Evolutionary conservation across 1,140 invertebrate species (phyloP).

Genomic region (Papilio machaon): DNA sequence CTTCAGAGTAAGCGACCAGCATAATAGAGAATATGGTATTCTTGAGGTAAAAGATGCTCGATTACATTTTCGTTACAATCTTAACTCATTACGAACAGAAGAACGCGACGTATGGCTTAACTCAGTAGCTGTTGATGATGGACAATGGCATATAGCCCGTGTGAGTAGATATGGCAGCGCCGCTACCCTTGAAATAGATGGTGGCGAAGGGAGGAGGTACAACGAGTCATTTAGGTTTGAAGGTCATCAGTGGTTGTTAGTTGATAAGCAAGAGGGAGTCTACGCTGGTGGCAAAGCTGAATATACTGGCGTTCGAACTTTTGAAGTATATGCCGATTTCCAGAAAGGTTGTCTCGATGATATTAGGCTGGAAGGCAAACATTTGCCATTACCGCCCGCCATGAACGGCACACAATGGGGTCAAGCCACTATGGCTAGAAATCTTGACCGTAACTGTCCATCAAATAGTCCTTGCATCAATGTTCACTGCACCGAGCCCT

Average conservation of each 20-base stretch:
- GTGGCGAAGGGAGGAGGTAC: conserved; percentile 96
- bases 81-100: conserved; percentile 94
- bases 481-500: conserved; percentile 95
- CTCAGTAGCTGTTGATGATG: conserved; percentile 95
- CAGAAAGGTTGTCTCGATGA: conserved; percentile 89
- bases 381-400: conserved; percentile 94
- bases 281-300: conserved; percentile 97
- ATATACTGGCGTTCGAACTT: conserved; percentile 95
- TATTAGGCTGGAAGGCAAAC: conserved; percentile 93
- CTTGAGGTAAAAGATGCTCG: conserved; percentile 96
- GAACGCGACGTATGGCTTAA: conserved; percentile 95
- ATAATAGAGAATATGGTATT: conserved; percentile 97
- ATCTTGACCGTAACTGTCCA: conserved; percentile 94
- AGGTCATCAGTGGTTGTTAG: conserved; percentile 95
- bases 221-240: conserved; percentile 96
- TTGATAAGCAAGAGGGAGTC: conserved; percentile 97
- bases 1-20: conserved; percentile 96
- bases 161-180: conserved; percentile 95
- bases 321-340: conserved; percentile 97
- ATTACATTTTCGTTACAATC: conserved; percentile 95
- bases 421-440: conserved; percentile 94
- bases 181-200: conserved; percentile 96
- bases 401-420: conserved; percentile 98
- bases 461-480: conserved; percentile 97
- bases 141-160: conserved; percentile 97